Evolutionary conservation across 1,140 invertebrate genomes (phyloP).

Genomic region (Microplitis mediator): DNA sequence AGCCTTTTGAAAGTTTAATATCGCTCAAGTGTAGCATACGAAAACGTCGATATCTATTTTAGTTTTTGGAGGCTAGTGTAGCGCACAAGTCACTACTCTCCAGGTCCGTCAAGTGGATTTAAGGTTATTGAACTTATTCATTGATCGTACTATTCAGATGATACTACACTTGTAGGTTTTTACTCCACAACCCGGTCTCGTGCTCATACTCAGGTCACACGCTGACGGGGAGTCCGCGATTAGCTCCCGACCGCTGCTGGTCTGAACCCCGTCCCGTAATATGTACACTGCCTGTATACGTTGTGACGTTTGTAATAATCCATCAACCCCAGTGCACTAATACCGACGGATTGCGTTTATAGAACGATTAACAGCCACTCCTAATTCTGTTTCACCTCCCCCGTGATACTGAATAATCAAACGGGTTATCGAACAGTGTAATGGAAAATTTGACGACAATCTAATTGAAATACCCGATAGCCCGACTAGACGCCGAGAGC

Average conservation of each 20-base stretch:
- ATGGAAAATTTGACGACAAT: constrained; percentile 20
- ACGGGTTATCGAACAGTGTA: constrained; percentile 25
- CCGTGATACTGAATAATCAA: constrained; percentile 11
- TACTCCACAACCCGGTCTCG: background rate
- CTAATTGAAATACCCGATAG: background rate
- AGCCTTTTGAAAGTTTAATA: constrained; percentile 29
- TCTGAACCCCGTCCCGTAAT: too few relatives aligned
- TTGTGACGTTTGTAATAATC: background rate
- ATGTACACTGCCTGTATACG: background rate
- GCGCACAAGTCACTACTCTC: constrained; percentile 17
- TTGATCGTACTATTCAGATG: constrained; percentile 43
- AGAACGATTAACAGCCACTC: constrained; percentile 13
- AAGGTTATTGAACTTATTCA: constrained; percentile 60
- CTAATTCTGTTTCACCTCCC: background rate
- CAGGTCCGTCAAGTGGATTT: constrained; percentile 54
- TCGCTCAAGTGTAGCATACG: constrained; percentile 16
- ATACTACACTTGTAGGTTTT: background rate
- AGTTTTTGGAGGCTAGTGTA: constrained; percentile 17
- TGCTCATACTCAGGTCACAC: too few relatives aligned
- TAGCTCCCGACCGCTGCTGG: too few relatives aligned
- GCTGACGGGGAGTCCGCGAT: too few relatives aligned
- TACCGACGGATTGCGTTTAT: constrained; percentile 12
- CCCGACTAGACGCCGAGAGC: background rate
- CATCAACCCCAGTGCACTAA: background rate
- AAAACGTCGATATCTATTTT: constrained; percentile 34